These are phyloP conservation scores for Mirza zaza DNA, from an alignment of 2,113 vertebrate species.

Conservation along the genomic window DNA sequence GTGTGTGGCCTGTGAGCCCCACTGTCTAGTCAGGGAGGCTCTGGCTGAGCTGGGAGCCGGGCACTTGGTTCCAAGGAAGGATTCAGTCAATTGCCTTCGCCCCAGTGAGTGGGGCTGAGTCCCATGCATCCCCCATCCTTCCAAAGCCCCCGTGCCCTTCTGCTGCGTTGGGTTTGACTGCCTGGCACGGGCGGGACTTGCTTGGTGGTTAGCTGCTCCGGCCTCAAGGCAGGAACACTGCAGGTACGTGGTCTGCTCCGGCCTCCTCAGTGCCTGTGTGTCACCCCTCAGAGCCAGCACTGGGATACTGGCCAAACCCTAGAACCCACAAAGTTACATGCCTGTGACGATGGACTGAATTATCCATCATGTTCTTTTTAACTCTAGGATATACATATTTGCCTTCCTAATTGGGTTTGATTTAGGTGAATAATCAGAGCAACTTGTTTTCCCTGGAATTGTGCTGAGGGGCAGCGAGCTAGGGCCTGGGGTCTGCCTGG, in stretches of 20 bases:
- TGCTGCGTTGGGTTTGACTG: not conserved
- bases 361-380: slow-evolving; percentile 44
- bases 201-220: not conserved
- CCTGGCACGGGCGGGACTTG: not conserved
- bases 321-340: slow-evolving; percentile 9
- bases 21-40: not conserved
- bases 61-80: not conserved
- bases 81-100: not conserved
- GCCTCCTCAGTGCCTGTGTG: not conserved
- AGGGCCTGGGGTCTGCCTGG: not conserved
- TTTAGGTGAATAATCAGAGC: not conserved
- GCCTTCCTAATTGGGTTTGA: slow-evolving; percentile 39
- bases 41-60: not conserved
- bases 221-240: not conserved
- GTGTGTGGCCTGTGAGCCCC: not conserved
- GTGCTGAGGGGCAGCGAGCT: not conserved
- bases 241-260: not conserved
- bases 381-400: not conserved
- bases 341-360: not conserved
- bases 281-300: not conserved
- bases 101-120: not conserved
- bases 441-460: not conserved
- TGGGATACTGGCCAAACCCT: slow-evolving; percentile 34
- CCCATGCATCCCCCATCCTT: not conserved
- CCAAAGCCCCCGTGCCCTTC: not conserved